Base-by-base conservation (phyloP, 2,888 invertebrate species). In the Drepana falcataria region DNA sequence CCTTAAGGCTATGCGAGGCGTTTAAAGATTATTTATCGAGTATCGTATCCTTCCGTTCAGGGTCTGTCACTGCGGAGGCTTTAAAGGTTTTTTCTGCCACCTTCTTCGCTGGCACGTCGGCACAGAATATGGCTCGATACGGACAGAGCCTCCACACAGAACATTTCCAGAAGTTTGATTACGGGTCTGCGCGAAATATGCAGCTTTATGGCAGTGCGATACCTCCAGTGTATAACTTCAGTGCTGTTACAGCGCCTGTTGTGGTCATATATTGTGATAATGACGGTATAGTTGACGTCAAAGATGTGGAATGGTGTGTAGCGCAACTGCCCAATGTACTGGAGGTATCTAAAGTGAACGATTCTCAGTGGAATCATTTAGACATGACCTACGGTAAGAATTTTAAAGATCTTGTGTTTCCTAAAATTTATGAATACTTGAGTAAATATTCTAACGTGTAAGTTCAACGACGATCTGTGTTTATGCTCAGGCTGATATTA, bases 231-330 rank as follows among this genome's bases (percentile, higher is more conserved):
- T 88, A 79, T 41, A 82, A 83, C 52, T 57, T 84, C 0, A 77
- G 62, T 56, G 79, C 81, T 2, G 74, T 77, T 6, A 72, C 67
- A 0, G 66, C 71, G 0, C 88, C 87, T 3, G 63, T 79, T 2
- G 64, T 87, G 3, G 61, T 74, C 3, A 64, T 88, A 40, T 85
- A 85, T 53, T 86, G 87, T 0, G 65, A 61, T 5, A 83, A 82
- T 48, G 87, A 94, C 92, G 68, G 95, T 92, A 73, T 93, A 87
- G 92, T 86, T 92, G 67, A 93, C 92, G 77, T 85, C 0, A 78
- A 83, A 69, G 94, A 94, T 53, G 92, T 94, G 1, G 67, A 88
- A 44, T 91, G 91, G 68, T 69, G 94, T 58, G 75, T 91, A 35
- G 68, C 75, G 0, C 78, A 87, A 54, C 73, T 95, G 35, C 93